Evolutionary conservation across 2,888 invertebrate species (phyloP).

Genomic region (Cantharis rufa): DNA sequence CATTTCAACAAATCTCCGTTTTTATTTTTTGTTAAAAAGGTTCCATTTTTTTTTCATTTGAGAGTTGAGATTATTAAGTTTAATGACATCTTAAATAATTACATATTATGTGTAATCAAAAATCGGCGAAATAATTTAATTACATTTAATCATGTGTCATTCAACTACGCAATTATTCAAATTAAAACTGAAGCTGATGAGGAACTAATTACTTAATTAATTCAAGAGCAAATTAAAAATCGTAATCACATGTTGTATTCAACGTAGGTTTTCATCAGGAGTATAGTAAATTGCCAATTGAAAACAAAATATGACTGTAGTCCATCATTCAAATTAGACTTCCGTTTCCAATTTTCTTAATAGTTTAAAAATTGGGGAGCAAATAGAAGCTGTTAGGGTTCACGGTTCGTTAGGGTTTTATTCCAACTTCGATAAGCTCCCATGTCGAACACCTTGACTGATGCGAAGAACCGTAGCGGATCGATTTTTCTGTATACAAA

Average conservation of each 20-base stretch:
- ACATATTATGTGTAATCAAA: background rate
- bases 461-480: conserved; percentile 31
- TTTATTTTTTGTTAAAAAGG: background rate
- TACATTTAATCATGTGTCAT: background rate
- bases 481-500: conserved; percentile 29
- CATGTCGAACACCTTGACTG: conserved; percentile 37
- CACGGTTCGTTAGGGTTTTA: conserved; percentile 38
- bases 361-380: conserved; percentile 36
- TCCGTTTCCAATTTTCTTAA: conserved; percentile 35
- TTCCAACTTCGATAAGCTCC: conserved; percentile 35
- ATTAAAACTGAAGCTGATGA: background rate
- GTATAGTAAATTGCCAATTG: background rate
- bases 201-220: background rate
- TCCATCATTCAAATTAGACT: conserved; percentile 22
- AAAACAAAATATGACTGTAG: background rate
- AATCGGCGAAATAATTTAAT: background rate
- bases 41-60: too few relatives aligned
- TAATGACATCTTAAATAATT: background rate
- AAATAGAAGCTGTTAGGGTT: conserved; percentile 31
- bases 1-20: background rate
- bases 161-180: background rate
- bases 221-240: background rate
- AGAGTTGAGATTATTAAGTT: background rate
- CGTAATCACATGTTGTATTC: background rate
- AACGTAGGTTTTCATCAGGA: background rate